Evolutionary conservation across 2,797 vertebrate species (phyloP).

Genomic region (Kryptolebias ocellatus): DNA sequence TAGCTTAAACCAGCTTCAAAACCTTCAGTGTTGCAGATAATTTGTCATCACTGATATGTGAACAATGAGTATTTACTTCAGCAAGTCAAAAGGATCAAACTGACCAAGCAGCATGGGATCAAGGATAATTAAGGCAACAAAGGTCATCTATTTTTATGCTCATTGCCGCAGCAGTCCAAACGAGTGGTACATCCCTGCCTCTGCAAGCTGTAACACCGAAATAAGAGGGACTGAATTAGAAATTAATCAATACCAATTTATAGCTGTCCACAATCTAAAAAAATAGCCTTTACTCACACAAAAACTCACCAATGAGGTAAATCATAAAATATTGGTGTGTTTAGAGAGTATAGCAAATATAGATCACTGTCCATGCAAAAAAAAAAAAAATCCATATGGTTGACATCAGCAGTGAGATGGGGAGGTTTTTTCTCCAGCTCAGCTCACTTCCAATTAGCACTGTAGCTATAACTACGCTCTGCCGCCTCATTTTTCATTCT

Average conservation of each 20-base stretch:
- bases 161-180: conserved; percentile 32
- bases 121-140: conserved; percentile 71
- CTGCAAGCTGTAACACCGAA: conserved; percentile 52
- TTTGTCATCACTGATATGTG: conserved; percentile 3
- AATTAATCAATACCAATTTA: conserved; percentile 81
- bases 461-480: conserved; percentile 63
- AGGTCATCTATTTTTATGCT: conserved; percentile 62
- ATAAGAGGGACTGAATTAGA: conserved; percentile 74
- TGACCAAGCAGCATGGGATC: conserved; percentile 42
- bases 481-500: conserved; percentile 71
- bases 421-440: conserved; percentile 63
- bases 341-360: conserved; percentile 74
- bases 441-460: conserved; percentile 77
- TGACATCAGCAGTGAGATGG: conserved; percentile 61
- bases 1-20: conserved; percentile 9
- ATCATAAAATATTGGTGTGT: conserved; percentile 80
- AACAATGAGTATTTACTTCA: conserved; percentile 29
- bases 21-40: background rate
- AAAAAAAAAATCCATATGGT: conserved; percentile 69
- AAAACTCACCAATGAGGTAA: conserved; percentile 74
- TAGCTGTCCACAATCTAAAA: conserved; percentile 68
- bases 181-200: conserved; percentile 49
- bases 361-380: conserved; percentile 70
- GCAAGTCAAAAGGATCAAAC: conserved; percentile 30
- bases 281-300: conserved; percentile 68